These are phyloP conservation scores for Esox masquinongy DNA, from an alignment of 2,797 vertebrate species.

Conservation along the genomic window DNA sequence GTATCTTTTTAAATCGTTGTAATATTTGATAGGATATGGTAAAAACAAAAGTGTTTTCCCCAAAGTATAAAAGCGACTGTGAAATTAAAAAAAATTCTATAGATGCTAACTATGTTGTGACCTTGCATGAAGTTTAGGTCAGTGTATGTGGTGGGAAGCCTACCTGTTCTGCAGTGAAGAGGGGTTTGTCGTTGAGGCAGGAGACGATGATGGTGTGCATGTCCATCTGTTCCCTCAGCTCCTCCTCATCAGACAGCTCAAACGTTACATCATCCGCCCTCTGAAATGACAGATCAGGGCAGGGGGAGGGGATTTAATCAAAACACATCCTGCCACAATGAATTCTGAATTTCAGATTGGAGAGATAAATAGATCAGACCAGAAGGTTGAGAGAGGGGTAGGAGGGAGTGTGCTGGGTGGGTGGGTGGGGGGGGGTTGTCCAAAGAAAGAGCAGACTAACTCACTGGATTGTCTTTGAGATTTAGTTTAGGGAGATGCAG, in stretches of 20 bases:
- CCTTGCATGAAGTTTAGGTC: too few relatives aligned
- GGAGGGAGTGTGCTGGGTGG: neutral
- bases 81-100: too few relatives aligned
- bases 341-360: conserved; percentile 53
- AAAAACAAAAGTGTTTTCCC: too few relatives aligned
- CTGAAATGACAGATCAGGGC: conserved; percentile 40
- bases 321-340: conserved; percentile 43
- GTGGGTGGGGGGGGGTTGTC: neutral
- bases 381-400: conserved; percentile 3
- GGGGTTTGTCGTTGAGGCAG: conserved; percentile 86
- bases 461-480: conserved; percentile 84
- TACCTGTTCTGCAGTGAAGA: conserved; percentile 95
- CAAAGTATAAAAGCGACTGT: too few relatives aligned
- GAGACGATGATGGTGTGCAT: conserved; percentile 97
- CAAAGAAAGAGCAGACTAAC: conserved; percentile 36
- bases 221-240: conserved; percentile 93
- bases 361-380: conserved; percentile 30
- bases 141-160: neutral
- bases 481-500: conserved; percentile 84
- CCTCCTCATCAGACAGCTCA: conserved; percentile 89
- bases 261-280: conserved; percentile 72
- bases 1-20: too few relatives aligned
- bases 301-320: conserved; percentile 49
- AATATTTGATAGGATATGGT: too few relatives aligned
- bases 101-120: too few relatives aligned